Evolutionary conservation across 2,797 vertebrate species (phyloP).

Genomic region (Coregonus ussuriensis): DNA sequence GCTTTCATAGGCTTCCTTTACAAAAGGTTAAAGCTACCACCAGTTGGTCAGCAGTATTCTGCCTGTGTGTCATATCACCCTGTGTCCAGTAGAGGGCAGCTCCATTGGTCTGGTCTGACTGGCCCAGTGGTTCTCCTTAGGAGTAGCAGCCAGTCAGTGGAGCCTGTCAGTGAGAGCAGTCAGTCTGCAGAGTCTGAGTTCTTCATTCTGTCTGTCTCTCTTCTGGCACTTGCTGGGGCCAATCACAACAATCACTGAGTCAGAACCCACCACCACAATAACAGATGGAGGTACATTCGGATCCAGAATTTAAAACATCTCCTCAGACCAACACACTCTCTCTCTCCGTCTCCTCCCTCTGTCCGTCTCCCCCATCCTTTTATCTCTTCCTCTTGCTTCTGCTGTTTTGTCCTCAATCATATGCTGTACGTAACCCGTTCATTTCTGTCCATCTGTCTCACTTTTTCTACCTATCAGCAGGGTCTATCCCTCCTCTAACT

Average conservation of each 20-base stretch:
- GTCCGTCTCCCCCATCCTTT: conserved; percentile 26
- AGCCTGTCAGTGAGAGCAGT: conserved; percentile 73
- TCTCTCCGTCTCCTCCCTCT: conserved; percentile 39
- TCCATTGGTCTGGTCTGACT: conserved; percentile 18
- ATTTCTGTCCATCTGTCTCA: conserved; percentile 69
- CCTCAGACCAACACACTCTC: conserved; percentile 57
- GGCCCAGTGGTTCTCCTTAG: conserved; percentile 5
- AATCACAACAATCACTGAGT: conserved; percentile 74
- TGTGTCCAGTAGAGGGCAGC: conserved; percentile 62
- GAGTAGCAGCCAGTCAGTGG: conserved; percentile 43
- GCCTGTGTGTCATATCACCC: conserved; percentile 45
- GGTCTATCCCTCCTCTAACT: neutral
- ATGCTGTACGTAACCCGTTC: conserved; percentile 14
- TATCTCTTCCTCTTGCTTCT: neutral
- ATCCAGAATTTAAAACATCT: conserved; percentile 75
- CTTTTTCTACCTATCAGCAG: neutral
- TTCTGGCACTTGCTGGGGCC: conserved; percentile 70
- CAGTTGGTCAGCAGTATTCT: conserved; percentile 25
- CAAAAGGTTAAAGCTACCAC: conserved; percentile 19
- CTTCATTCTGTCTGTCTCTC: conserved; percentile 69
- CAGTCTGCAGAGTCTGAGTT: conserved; percentile 45
- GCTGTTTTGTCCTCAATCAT: neutral
- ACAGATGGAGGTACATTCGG: conserved; percentile 70
- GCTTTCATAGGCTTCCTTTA: conserved; percentile 26
- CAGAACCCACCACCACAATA: conserved; percentile 67